Conservation (phyloP, 2,113 vertebrate genomes). For the Epinephelus moara region DNA sequence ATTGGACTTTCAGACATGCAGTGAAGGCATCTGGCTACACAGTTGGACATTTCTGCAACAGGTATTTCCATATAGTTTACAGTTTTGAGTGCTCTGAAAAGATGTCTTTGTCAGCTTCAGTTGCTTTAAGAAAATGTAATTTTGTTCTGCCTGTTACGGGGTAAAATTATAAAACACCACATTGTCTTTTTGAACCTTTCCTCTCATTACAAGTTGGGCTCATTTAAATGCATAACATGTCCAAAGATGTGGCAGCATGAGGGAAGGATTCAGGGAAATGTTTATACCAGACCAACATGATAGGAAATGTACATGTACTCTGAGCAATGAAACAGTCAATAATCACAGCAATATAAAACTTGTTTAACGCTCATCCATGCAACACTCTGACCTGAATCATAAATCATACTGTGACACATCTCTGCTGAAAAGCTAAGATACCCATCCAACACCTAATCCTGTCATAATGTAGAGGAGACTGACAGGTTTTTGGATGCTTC, state of each 20-base stretch:
- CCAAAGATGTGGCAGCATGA: neutral
- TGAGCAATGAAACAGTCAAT: neutral
- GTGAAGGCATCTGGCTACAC: neutral
- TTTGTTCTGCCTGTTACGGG: neutral
- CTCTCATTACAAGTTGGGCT: neutral
- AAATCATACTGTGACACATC: neutral
- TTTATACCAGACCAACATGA: neutral
- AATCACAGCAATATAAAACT: neutral
- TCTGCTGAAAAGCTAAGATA: neutral
- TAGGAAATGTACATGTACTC: neutral
- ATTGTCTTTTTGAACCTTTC: neutral
- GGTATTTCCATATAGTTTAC: neutral
- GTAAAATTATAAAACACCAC: neutral
- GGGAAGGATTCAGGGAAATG: neutral
- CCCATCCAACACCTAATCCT: neutral
- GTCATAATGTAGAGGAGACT: neutral
- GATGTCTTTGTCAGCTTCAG: neutral
- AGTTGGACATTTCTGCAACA: neutral
- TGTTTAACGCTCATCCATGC: neutral
- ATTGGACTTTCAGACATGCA: conserved; percentile 10
- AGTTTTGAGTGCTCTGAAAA: neutral
- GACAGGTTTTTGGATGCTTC: neutral
- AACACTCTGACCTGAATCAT: neutral
- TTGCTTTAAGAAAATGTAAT: neutral
- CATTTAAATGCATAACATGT: neutral